Evolutionary conservation across 2,888 invertebrate genomes (phyloP), one percentile per base, ranked within the genome.

Genomic region (Erebia palarica): DNA sequence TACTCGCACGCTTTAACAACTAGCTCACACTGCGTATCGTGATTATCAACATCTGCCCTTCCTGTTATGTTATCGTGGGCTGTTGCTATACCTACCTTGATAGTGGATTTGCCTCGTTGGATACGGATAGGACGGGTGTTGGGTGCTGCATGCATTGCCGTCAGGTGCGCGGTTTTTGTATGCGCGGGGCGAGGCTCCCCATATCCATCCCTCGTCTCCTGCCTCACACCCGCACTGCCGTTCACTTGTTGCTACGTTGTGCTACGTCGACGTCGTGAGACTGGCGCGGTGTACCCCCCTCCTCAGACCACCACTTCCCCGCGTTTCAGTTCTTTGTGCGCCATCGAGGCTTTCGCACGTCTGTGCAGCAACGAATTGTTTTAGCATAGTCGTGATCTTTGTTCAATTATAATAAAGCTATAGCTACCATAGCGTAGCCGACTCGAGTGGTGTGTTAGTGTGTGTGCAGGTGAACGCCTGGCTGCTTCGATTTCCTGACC

Each of bases 281-380:
- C 88, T 86, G 83, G 87, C 90, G 90, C 88, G 85, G 81, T 81
- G 80, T 81, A 78, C 55, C 55, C 57, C 86, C 82, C 79, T 79
- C 80, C 79, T 79, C 83, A 83, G 81, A 81, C 82, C 82, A 82
- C 86, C 85, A 87, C 85, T 86, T 86, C 87, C 89, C 89, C 90
- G 88, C 88, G 85, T 85, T 86, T 91, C 90, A 93, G 93, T 93
- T 91, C 92, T 93, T 91, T 93, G 92, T 92, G 91, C 88, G 90
- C 89, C 84, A 84, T 83, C 82, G 88, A 85, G 83, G 84, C 82
- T 87, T 81, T 85, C 79, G 85, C 84, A 91, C 89, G 92, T 90
- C 75, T 80, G 85, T 86, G 81, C 81, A 83, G 81, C 81, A 83
- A 84, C 82, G 80, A 83, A 81, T 76, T 76, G 81, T 82, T 85